Evolutionary conservation across 2,888 invertebrate genomes (phyloP).

Genomic region (Drosophila meridionalis): DNA sequence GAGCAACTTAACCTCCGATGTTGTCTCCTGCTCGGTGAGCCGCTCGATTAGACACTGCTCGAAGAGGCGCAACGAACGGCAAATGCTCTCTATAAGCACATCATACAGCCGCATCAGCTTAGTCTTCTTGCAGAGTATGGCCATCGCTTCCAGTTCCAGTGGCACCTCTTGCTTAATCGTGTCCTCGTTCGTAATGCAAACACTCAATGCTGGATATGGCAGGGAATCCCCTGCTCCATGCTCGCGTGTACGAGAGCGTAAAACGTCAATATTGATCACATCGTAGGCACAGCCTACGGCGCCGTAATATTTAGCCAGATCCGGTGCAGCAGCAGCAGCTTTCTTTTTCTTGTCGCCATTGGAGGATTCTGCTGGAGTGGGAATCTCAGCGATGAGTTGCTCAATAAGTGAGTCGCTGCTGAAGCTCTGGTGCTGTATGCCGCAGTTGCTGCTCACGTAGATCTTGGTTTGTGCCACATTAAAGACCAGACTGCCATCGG

Average conservation of each 20-base stretch:
- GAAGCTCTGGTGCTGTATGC: constrained; percentile 68
- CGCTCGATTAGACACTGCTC: constrained; percentile 88
- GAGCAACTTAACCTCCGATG: constrained; percentile 53
- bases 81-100: constrained; percentile 90
- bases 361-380: constrained; percentile 48
- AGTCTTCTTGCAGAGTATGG: constrained; percentile 89
- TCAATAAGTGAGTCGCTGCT: constrained; percentile 74
- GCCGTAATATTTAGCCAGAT: constrained; percentile 53
- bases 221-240: constrained; percentile 41
- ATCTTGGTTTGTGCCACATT: constrained; percentile 88
- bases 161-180: constrained; percentile 85
- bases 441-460: constrained; percentile 87
- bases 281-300: constrained; percentile 79
- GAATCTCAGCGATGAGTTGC: constrained; percentile 62
- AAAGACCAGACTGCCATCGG: constrained; percentile 90
- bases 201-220: constrained; percentile 70
- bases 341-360: constrained; percentile 42
- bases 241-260: constrained; percentile 83
- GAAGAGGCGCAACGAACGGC: constrained; percentile 88
- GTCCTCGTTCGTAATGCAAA: constrained; percentile 76
- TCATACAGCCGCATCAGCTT: constrained; percentile 89
- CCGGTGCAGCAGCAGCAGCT: not conserved
- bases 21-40: constrained; percentile 80
- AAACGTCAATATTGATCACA: constrained; percentile 81
- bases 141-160: constrained; percentile 89